Base-by-base conservation (phyloP, 2,797 vertebrate genomes). In the Molossus molossus region DNA sequence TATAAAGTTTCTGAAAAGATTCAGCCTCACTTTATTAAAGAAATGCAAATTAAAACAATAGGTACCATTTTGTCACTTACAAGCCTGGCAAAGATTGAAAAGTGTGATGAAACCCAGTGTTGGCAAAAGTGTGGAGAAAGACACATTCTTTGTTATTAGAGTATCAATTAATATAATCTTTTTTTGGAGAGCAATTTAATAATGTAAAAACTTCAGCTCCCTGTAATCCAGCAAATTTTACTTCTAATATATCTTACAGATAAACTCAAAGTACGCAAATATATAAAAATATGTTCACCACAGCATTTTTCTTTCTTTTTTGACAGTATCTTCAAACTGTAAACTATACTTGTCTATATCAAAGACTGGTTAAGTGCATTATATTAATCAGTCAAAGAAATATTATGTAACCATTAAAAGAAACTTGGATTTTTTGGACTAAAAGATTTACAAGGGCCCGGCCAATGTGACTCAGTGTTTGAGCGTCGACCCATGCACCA, bases 341-440 rank as follows among this genome's bases (percentile, higher is more conserved):
- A 89, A 20, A 53, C 13, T 80, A 50, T 50, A 55, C 12, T 77
- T 37, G 57, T 18, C 17, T 77, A 23, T n/a, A 55, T 40, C 29
- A 79, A 95, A 87, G 48, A 9, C 69, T 79, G 37, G 17, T 50
- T 77, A 40, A 73, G 55, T 82, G n/a, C 80, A 70, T 96, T 70
- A 48, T 81, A 55, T 57, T 87, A 70, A 76, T 76, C 33, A 80
- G 82, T 58, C 50, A 60, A 82, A 77, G 75, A 89, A 94, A 87
- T 84, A 75, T 48, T 50, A 69, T 23, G 4, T 48, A 57, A 14
- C 25, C 58, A 87, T 80, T 72, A 76, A 94, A 90, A 92, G 12
- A 21, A 80, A 64, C 50, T 53, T 73, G 37, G 20, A 76, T 23
- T 25, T 91, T 88, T 21, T n/a, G 15, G 50, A 77, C 79, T 67